These are phyloP conservation scores for Synanthedon myopaeformis DNA, from an alignment of 2,888 invertebrate species.

Conservation along the genomic window DNA sequence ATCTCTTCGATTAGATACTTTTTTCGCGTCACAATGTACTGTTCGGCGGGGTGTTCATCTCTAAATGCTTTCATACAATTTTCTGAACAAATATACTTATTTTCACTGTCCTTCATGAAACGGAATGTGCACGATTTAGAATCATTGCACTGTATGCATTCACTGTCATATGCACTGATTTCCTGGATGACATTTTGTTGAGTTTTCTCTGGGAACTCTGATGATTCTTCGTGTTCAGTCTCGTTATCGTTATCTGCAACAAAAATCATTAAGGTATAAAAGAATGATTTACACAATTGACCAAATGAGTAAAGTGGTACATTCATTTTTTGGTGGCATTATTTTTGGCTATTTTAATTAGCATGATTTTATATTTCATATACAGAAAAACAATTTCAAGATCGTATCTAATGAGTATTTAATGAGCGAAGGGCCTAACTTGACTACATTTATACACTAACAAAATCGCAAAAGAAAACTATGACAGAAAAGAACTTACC, in stretches of 20 bases:
- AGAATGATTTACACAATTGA: too few relatives aligned
- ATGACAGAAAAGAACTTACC: slow-evolving; percentile 7
- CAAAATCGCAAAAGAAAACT: too few relatives aligned
- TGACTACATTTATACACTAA: too few relatives aligned
- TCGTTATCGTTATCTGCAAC: slow-evolving; percentile 62
- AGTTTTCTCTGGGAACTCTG: slow-evolving; percentile 35
- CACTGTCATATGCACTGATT: slow-evolving; percentile 34
- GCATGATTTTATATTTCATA: too few relatives aligned
- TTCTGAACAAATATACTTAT: slow-evolving; percentile 54
- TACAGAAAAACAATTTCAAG: too few relatives aligned
- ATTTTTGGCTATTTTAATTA: too few relatives aligned
- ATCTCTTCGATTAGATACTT: slow-evolving; percentile 58
- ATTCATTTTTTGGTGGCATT: too few relatives aligned
- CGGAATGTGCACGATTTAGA: slow-evolving; percentile 39
- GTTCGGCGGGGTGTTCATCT: slow-evolving; percentile 35
- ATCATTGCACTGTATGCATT: slow-evolving; percentile 57
- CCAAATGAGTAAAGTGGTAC: too few relatives aligned
- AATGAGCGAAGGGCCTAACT: too few relatives aligned
- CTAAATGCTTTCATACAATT: slow-evolving; percentile 60
- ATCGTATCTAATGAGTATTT: too few relatives aligned
- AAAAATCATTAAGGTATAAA: not conserved
- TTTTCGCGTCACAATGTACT: slow-evolving; percentile 33
- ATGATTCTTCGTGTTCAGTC: slow-evolving; percentile 55
- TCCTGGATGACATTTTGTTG: slow-evolving; percentile 48
- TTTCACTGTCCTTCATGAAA: slow-evolving; percentile 33